phyloP scores from a whole-genome alignment of 2,888 invertebrate species.

The Caenorhabditis panamensis region DNA sequence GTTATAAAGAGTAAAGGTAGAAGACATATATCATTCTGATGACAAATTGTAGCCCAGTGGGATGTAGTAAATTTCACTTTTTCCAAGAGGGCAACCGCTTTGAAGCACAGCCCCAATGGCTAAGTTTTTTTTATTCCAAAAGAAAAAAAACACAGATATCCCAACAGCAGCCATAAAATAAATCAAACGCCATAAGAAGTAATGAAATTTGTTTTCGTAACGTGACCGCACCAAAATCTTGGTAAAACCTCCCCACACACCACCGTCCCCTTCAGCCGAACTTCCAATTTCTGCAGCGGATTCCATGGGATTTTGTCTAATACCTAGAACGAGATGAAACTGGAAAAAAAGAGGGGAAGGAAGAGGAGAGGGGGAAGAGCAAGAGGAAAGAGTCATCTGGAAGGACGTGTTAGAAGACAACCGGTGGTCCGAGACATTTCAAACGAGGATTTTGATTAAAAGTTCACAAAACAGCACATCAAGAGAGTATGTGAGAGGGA shows the following conservation, averaged over 20 bases:
- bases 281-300: conserved; percentile 50
- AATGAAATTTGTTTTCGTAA: conserved; percentile 57
- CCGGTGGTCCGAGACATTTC: conserved; percentile 6
- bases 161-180: conserved; percentile 47
- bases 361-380: not conserved
- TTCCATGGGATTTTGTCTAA: conserved; percentile 36
- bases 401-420: not conserved
- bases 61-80: conserved; percentile 5
- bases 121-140: no score
- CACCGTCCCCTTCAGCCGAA: conserved; percentile 2
- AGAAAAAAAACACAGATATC: not conserved
- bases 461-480: conserved; percentile 17
- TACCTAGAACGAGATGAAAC: conserved; percentile 36
- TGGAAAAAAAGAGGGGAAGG: not conserved
- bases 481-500: not conserved
- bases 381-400: not conserved
- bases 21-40: not conserved
- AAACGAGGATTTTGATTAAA: conserved; percentile 19
- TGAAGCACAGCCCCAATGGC: conserved; percentile 1
- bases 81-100: conserved; percentile 27
- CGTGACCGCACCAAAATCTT: conserved; percentile 24
- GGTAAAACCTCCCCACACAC: conserved; percentile 14
- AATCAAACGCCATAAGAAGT: conserved; percentile 50
- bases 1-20: not conserved
- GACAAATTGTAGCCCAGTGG: not conserved